These are phyloP conservation scores for Mantis religiosa DNA, from an alignment of 2,888 invertebrate species.

Conservation along the genomic window DNA sequence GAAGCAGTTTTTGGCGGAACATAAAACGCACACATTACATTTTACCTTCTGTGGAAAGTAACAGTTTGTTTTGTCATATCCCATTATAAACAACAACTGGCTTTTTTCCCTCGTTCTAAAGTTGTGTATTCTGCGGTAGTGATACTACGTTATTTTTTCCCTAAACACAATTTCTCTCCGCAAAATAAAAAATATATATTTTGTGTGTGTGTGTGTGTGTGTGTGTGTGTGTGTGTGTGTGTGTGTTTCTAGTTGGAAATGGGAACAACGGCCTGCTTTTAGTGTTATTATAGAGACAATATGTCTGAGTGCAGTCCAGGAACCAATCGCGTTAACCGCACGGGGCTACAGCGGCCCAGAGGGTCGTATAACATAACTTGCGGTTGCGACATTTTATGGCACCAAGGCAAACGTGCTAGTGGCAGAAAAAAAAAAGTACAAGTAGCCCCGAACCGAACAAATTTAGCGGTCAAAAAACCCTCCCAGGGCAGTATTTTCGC, in stretches of 20 bases:
- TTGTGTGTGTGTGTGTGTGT: too few species aligned
- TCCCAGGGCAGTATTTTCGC: conserved; percentile 8
- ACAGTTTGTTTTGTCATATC: not conserved
- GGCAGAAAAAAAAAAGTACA: not conserved
- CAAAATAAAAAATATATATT: not conserved
- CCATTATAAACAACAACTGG: not conserved
- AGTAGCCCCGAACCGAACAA: conserved; percentile 17
- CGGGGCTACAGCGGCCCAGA: not conserved
- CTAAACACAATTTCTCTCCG: not conserved
- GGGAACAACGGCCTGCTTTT: not conserved
- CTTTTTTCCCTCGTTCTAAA: not conserved
- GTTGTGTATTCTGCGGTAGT: not conserved
- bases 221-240: too few species aligned
- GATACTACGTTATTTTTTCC: not conserved
- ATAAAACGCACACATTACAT: not conserved
- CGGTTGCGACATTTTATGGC: conserved; percentile 28
- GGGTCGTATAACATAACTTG: conserved; percentile 25
- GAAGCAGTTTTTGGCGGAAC: not conserved
- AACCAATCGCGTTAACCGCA: not conserved
- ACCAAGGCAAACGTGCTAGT: not conserved
- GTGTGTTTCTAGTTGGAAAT: not conserved
- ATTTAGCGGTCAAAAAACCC: conserved; percentile 21
- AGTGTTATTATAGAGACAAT: conserved; percentile 19
- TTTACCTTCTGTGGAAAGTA: not conserved
- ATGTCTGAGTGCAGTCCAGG: not conserved